A percentile compares a stretch with the other conserved stretches of the same genome.
These are phyloP conservation scores for Cyphomyrmex costatus DNA, from an alignment of 1,140 invertebrate species.

Conservation along the genomic window DNA sequence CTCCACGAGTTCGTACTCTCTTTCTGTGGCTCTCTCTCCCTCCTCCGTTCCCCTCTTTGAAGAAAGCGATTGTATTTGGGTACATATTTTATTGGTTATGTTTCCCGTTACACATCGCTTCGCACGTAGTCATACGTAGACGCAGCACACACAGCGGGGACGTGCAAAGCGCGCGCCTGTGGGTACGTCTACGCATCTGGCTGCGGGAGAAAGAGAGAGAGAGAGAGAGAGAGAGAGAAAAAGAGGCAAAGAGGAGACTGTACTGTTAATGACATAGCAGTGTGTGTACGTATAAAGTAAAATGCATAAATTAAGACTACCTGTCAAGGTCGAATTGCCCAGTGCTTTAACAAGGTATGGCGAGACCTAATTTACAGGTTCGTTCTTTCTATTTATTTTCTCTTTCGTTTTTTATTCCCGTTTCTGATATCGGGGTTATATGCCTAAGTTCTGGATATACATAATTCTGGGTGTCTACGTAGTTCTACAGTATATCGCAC, in stretches of 20 bases:
- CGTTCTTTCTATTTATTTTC: slow-evolving; percentile 42
- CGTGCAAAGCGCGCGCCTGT: slow-evolving; percentile 43
- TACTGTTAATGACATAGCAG: slow-evolving; percentile 67
- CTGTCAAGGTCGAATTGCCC: slow-evolving; percentile 84
- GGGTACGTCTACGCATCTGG: slow-evolving; percentile 23
- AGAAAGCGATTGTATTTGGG: slow-evolving; percentile 52
- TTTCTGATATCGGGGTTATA: neutral
- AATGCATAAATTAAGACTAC: slow-evolving; percentile 84
- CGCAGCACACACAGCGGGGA: neutral
- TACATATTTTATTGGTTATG: slow-evolving; percentile 72
- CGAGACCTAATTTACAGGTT: slow-evolving; percentile 79
- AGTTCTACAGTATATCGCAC: neutral
- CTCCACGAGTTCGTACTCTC: slow-evolving; percentile 4
- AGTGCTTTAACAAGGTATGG: slow-evolving; percentile 84
- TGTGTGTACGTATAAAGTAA: slow-evolving; percentile 76
- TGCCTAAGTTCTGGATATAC: neutral
- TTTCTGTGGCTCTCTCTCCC: neutral
- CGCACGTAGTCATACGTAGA: neutral
- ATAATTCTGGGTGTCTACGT: slow-evolving; percentile 6
- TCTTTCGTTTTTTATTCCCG: neutral
- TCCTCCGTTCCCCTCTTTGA: neutral
- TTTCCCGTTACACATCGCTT: slow-evolving; percentile 54
- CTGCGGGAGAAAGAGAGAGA: slow-evolving; percentile 33
- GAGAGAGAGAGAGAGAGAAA: slow-evolving; percentile 4
- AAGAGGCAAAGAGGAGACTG: neutral